Evolutionary conservation across 2,113 vertebrate species (phyloP), one percentile per base, ranked within the genome.

Genomic region (Upupa epops): DNA sequence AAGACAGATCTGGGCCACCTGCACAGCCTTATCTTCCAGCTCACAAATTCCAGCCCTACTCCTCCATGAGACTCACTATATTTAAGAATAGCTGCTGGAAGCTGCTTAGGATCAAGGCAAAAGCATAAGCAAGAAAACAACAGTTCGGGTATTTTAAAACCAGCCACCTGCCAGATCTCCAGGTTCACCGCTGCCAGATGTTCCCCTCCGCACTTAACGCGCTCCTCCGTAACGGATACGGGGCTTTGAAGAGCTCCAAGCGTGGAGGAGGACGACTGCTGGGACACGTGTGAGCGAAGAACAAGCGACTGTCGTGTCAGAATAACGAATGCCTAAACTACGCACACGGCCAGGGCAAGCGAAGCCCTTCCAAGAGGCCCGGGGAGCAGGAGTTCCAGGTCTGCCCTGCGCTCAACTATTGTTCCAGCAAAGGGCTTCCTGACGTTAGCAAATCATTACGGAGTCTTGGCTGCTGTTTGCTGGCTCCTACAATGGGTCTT

Each of bases 371-470:
- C 6, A 58, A 20, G 26, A 13, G 70, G 29, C 26, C 61, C 11
- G 4, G 13, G 16, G 4, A 0, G 1, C 32, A n/a, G 3, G 9
- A 63, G 28, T 25, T 26, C 5, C 69, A 11, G 1, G 2, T 29
- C 88, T 70, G 84, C 45, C 32, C 26, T 0, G 0, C 3, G 46
- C 74, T 74, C 28, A n/a, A 0, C 42, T 12, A 5, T 5, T 66
- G 78, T 13, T 88, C 46, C 42, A 55, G 17, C 73, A 15, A 24
- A 29, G 76, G 22, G 54, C 13, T 36, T 51, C 90, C 90, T 60
- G 77, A 49, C 0, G 1, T 15, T 37, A 51, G 88, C 73, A 74
- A 2, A 60, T 28, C 34, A 2, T 60, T 16, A 40, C 79, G 2
- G 3, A 0, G 1, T 22, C 87, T 45, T 51, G 29, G 4, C 54